Percentiles rank a stretch among this genome's conserved stretches.
These are phyloP conservation scores for Tenthredo livida DNA, from an alignment of 2,888 invertebrate genomes.

Conservation along the genomic window DNA sequence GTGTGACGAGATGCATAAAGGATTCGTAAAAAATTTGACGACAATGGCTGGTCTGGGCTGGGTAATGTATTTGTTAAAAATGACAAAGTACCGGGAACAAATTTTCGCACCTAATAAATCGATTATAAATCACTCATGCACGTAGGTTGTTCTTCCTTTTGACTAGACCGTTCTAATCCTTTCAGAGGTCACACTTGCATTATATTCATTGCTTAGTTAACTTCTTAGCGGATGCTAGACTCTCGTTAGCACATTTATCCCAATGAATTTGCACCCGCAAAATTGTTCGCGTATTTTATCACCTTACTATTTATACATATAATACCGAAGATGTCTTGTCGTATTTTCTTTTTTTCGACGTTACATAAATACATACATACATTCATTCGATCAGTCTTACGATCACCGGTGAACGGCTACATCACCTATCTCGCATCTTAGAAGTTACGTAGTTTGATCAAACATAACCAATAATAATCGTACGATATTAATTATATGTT, in stretches of 20 bases:
- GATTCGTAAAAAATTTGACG: neutral
- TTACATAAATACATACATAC: neutral
- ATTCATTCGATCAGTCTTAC: neutral
- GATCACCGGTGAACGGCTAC: neutral
- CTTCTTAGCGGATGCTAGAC: slow-evolving; percentile 38
- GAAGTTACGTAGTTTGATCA: neutral
- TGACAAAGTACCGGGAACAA: too few relatives aligned
- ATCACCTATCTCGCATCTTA: too few relatives aligned
- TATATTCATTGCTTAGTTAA: neutral
- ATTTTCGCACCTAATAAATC: too few relatives aligned
- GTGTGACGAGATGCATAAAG: neutral
- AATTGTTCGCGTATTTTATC: slow-evolving; percentile 1
- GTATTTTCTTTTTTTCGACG: neutral
- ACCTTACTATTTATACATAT: neutral
- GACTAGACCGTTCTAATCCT: slow-evolving; percentile 19
- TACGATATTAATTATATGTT: neutral
- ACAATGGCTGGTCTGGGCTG: neutral
- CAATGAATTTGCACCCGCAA: slow-evolving; percentile 10
- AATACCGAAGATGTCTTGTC: neutral
- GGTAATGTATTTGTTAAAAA: neutral
- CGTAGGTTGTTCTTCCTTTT: neutral
- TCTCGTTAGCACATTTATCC: slow-evolving; percentile 22
- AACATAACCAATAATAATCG: neutral
- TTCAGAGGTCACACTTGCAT: slow-evolving; percentile 32
- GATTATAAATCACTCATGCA: neutral